These are phyloP conservation scores for Paradoxurus hermaphroditus DNA, from an alignment of 2,113 vertebrate genomes.

Conservation along the genomic window DNA sequence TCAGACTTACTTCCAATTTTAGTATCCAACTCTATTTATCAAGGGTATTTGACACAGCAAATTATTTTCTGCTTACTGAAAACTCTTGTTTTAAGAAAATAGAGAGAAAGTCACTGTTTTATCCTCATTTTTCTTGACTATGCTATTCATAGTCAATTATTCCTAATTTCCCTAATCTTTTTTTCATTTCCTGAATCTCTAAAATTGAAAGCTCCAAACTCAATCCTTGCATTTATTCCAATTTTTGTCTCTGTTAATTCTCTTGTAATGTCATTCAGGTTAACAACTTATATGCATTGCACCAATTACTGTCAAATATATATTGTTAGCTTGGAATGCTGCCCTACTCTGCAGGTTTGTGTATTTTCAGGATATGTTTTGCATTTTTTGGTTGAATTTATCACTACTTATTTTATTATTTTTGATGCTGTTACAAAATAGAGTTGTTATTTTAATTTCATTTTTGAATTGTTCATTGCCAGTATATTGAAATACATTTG, in stretches of 20 bases:
- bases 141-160: background rate
- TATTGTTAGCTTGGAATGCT: background rate
- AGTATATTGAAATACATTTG: background rate
- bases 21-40: background rate
- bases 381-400: background rate
- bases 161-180: background rate
- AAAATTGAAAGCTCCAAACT: background rate
- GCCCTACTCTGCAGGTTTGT: background rate
- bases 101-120: background rate
- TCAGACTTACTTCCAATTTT: background rate
- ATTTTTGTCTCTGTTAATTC: background rate
- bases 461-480: background rate
- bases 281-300: background rate
- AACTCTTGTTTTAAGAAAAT: background rate
- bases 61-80: background rate
- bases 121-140: background rate
- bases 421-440: background rate
- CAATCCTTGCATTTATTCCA: background rate
- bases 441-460: background rate
- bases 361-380: background rate
- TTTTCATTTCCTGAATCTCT: background rate
- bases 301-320: background rate
- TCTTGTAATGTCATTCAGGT: background rate
- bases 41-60: background rate
- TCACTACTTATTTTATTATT: background rate